Percentiles rank a stretch among this genome's conserved stretches.
These are phyloP conservation scores for Anagrus nilaparvatae DNA, from an alignment of 1,140 invertebrate species.

Conservation along the genomic window DNA sequence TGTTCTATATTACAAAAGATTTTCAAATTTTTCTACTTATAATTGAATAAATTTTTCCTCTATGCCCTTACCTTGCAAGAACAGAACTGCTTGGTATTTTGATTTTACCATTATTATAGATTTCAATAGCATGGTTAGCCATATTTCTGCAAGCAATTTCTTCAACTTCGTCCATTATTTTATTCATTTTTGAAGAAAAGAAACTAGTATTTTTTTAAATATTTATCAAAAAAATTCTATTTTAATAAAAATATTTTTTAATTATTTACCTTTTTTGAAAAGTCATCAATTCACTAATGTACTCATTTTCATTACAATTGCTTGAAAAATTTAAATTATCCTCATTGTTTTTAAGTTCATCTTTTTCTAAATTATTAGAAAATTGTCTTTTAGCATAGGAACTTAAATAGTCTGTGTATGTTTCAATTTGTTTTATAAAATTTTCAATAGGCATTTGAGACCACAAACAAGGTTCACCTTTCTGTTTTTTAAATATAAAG, in stretches of 20 bases:
- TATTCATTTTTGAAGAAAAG: conserved; percentile 22
- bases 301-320: conserved; percentile 25
- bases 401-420: conserved; percentile 30
- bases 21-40: conserved; percentile 10
- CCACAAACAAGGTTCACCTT: conserved; percentile 27
- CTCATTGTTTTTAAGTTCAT: conserved; percentile 11
- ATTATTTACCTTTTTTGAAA: conserved; percentile 28
- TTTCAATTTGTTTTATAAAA: conserved; percentile 32
- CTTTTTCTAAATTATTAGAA: conserved; percentile 10
- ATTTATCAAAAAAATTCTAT: neutral
- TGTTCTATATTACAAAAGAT: conserved; percentile 19
- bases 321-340: conserved; percentile 21
- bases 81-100: conserved; percentile 22
- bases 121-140: conserved; percentile 17
- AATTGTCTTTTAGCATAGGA: conserved; percentile 30
- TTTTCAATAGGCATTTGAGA: conserved; percentile 32
- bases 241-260: neutral
- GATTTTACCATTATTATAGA: conserved; percentile 28
- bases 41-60: conserved; percentile 3
- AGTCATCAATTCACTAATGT: conserved; percentile 20
- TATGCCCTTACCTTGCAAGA: conserved; percentile 16
- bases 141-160: conserved; percentile 19
- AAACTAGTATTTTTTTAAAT: conserved; percentile 14
- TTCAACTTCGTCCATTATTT: conserved; percentile 24
- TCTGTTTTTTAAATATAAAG: conserved; percentile 18